Evolutionary conservation across 1,140 invertebrate genomes (phyloP), one percentile per base, ranked within the genome.

Genomic region (Psix sp.): DNA sequence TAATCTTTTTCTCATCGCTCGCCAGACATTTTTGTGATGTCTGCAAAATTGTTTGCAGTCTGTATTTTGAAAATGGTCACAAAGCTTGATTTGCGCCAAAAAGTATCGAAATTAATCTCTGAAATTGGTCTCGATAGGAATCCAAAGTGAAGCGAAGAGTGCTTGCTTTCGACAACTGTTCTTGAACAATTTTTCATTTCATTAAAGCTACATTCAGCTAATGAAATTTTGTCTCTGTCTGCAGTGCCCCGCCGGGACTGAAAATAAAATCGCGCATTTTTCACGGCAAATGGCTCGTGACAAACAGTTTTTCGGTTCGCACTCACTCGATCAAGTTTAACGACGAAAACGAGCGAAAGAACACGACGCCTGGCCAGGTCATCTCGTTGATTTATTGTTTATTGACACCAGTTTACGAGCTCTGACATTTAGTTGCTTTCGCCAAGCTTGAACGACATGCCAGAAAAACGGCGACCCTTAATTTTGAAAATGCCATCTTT

Each of bases 291-390:
- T 45, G 49, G 46, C 49, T 48, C 43, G 57, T 71, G 49, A 57
- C 45, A 43, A 59, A 68, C 52, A 31, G 17, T 68, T 68, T 68
- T 59, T 51, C 52, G 54, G 49, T 49, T 59, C 38, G 65, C 45
- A 66, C 49, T 57, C 51, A 16, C 39, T 57, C 21, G 45, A 59
- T 67, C 52, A 48, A 17, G 36, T 67, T 29, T 20, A 54, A 56
- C 29, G 39, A 43, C 45, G 29, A 29, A 45, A 35, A 21, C 7
- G 29, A 43, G n/a, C 26, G n/a, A 21, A 33, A 57, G n/a, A n/a
- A n/a, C n/a, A n/a, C n/a, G n/a, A n/a, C 39, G 39, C 42, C 20
- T 43, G 18, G 3, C 33, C 35, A 26, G 35, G 46, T 49, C 36
- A 24, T 43, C n/a, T 13, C 3, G 38, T 38, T 59, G 63, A 59